Conservation (phyloP, 2,113 vertebrate species). For the rat (Rattus norvegicus) region GRCr8 NC_086021.1:71838501-71839000, state of each 20-base stretch:
- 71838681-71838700: not conserved
- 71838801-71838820: not conserved
- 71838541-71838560: slow-evolving; percentile 10
- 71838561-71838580: not conserved
- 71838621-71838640: no score
- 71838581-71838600: not conserved
- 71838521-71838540: not conserved
- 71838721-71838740: slow-evolving; percentile 15
- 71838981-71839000: not conserved
- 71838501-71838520: not conserved
- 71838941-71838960: not conserved
- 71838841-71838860: slow-evolving; percentile 39
- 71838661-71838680: not conserved
- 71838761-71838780: not conserved
- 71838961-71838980: not conserved
- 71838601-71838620: not conserved
- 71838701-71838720: not conserved
- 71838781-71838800: not conserved
- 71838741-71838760: not conserved
- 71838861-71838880: not conserved
- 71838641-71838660: not conserved
- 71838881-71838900: not conserved
- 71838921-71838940: not conserved
- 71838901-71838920: not conserved
- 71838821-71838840: not conserved